Base-by-base conservation (phyloP, 35 echinoderm and acorn worm genomes). In the Lytechinus variegatus region DNA sequence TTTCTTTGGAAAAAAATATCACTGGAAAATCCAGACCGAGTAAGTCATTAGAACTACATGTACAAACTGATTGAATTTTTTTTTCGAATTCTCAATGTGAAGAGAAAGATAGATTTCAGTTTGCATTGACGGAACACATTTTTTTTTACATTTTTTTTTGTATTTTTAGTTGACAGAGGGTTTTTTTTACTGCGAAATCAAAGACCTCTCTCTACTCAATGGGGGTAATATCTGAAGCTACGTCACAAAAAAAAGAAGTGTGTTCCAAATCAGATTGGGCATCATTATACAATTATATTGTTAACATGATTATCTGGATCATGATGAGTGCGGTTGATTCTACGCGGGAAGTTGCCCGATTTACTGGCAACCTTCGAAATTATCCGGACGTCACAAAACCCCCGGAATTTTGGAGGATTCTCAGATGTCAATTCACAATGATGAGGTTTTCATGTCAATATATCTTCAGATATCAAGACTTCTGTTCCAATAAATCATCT, bases 401-500 rank as follows among this genome's bases (percentile, higher is more conserved):
- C 66, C 66, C 66, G 66, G 66, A 8, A 79, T n/a, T 79, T 79
- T 79, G 12, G 66, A 79, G 66, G 66, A 79, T 79, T 79, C 21
- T 79, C 66, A 79, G 66, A 79, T 79, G 66, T 79, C 66, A 79
- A 24, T 16, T 79, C 66, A 79, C 66, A 79, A 16, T 24, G 66
- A 79, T 24, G 19, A 79, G 16, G 16, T 79, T 79, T 24, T 24
- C 66, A 79, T 79, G 66, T 79, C 66, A 79, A 79, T 79, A 79
- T 24, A 79, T 79, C 61, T 72, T 72, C 61, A 72, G 61, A 4
- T 24, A 72, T 0, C 19, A 21, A 72, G 61, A 72, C 61, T 72
- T 21, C 66, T 79, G 66, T 79, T 79, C 66, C 66, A 79, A 79
- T 79, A 79, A 79, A 24, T 79, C 66, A 79, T 79, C 66, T 79